Percentiles rank a stretch among this genome's conserved stretches.
These are phyloP conservation scores for Pteropus alecto DNA, from an alignment of 2,113 vertebrate genomes.

Conservation along the genomic window DNA sequence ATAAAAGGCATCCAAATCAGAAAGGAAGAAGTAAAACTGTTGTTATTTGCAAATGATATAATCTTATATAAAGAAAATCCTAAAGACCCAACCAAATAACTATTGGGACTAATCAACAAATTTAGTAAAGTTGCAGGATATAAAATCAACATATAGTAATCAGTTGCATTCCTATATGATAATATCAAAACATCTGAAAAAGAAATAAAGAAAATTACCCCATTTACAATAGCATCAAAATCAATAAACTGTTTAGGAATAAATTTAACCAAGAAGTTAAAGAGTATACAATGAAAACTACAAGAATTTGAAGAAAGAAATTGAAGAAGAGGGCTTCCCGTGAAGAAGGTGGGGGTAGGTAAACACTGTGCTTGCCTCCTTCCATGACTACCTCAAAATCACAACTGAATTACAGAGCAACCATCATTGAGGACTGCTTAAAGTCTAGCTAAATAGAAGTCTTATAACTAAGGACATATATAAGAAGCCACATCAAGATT, in stretches of 20 bases:
- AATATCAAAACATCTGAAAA: neutral
- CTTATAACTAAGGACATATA: no score
- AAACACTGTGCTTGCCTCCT: no score
- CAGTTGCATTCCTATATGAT: neutral
- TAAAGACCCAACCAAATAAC: neutral
- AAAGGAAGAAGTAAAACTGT: constrained; percentile 6
- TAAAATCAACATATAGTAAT: neutral
- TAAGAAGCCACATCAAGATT: no score
- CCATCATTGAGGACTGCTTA: no score
- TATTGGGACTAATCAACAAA: neutral
- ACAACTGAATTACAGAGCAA: no score
- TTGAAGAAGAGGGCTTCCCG: neutral
- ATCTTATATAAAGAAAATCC: neutral
- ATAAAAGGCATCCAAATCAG: neutral
- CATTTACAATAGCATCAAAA: neutral
- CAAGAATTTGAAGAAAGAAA: neutral
- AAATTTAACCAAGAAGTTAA: neutral
- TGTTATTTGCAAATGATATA: neutral
- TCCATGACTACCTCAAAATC: no score
- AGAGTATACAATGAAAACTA: neutral
- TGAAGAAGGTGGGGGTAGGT: no score
- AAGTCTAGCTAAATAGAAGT: no score
- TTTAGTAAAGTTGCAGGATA: neutral
- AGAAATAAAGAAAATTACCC: neutral
- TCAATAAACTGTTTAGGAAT: neutral